A percentile compares a stretch with the other conserved stretches of the same genome.
Evolutionary conservation across 35 echinoderm and acorn worm species (phyloP).

Genomic region (Ophioderma brevispina): DNA sequence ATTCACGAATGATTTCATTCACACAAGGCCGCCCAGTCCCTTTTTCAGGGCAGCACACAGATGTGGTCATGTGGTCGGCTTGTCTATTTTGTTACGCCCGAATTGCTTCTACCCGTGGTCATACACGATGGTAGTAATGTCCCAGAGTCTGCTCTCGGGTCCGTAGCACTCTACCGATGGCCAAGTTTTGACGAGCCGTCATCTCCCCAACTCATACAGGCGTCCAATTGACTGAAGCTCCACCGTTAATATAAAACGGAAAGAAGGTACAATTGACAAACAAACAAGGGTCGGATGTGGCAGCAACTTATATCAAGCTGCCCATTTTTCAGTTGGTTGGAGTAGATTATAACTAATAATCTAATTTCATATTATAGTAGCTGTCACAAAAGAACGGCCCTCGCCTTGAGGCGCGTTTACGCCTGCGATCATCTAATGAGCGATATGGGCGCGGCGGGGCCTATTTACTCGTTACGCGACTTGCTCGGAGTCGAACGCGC

Average conservation of each 20-base stretch:
- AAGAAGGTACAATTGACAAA: not conserved
- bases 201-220: constrained; percentile 92
- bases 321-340: too few species aligned
- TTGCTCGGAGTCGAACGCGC: too few species aligned
- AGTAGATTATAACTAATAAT: too few species aligned
- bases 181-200: constrained; percentile 95
- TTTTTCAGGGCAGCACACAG: not conserved
- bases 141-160: constrained; percentile 81
- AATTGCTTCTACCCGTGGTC: constrained; percentile 92
- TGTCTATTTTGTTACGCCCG: constrained; percentile 96
- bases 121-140: constrained; percentile 67
- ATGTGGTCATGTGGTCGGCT: constrained; percentile 33
- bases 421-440: too few species aligned
- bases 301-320: too few species aligned
- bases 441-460: too few species aligned
- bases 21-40: not conserved
- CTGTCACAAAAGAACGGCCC: too few species aligned
- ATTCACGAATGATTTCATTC: too few species aligned
- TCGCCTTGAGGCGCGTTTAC: too few species aligned
- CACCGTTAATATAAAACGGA: constrained; percentile 74
- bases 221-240: constrained; percentile 84
- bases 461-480: too few species aligned
- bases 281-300: too few species aligned
- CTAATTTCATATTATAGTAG: too few species aligned
- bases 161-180: constrained; percentile 96